These are phyloP conservation scores for Bradynema listronoti DNA, from an alignment of 1,140 invertebrate genomes.

Conservation along the genomic window DNA sequence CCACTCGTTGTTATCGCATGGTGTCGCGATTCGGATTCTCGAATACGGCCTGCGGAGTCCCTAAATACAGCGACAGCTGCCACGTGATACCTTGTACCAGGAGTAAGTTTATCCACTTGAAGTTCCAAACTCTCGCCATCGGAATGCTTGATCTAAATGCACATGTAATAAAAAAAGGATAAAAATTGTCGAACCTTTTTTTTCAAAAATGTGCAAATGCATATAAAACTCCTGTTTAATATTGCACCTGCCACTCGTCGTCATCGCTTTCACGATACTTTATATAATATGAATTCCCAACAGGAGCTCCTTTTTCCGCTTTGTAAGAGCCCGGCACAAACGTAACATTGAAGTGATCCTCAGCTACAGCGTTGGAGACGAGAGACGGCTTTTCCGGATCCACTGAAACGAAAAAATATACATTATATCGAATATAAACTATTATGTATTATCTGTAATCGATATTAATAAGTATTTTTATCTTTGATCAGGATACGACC, in stretches of 20 bases:
- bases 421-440: too few species aligned
- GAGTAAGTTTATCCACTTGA: conserved; percentile 71
- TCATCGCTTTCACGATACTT: conserved; percentile 45
- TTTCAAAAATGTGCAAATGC: conserved; percentile 7
- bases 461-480: too few species aligned
- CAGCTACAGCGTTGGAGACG: conserved; percentile 43
- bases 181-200: not conserved
- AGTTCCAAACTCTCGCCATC: conserved; percentile 60
- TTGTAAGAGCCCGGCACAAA: conserved; percentile 53
- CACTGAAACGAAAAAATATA: too few species aligned
- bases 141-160: conserved; percentile 25
- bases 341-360: conserved; percentile 54
- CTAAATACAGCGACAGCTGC: conserved; percentile 69
- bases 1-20: conserved; percentile 55
- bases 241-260: conserved; percentile 49
- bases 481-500: too few species aligned
- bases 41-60: conserved; percentile 35
- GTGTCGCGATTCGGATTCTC: conserved; percentile 43
- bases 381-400: conserved; percentile 47
- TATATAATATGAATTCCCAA: conserved; percentile 49
- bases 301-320: conserved; percentile 35
- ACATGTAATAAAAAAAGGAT: not conserved
- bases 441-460: too few species aligned
- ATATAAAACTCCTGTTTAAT: too few species aligned
- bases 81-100: conserved; percentile 78